Base-by-base conservation (phyloP, 2,797 vertebrate genomes). In the Urophycis tenuis region DNA sequence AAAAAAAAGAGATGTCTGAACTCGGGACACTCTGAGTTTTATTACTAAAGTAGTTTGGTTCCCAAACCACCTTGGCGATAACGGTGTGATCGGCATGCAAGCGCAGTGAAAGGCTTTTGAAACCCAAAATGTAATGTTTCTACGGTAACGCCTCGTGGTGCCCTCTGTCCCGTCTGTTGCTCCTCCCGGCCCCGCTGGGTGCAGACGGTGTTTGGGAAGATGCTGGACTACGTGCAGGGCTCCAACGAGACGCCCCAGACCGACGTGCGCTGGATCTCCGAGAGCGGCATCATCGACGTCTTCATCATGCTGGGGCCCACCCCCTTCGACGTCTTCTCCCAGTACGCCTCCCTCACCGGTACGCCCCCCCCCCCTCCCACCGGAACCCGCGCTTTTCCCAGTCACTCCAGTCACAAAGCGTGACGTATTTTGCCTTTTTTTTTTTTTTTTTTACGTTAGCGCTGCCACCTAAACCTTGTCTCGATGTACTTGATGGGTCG, bases 261-360 rank as follows among this genome's bases (percentile, higher is more conserved):
- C 0, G 95, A 98, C 2, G 93, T 98, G 14, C 96, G 92, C 75
- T 98, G 96, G 96, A 95, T 98, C 87, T 98, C 96, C 0, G 96
- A 98, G 87, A 98, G 95, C 0, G 96, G 96, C 36, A 92, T 98
- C 81, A 93, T 98, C 0, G 96, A 98, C 0, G 94, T 93, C 15
- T 98, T 97, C 79, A 83, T 98, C 34, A 91, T 98, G 88, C 92
- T 96, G 0, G 96, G 96, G 25, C 96, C 96, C 1, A 88, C 91
- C 0, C 91, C 94, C 4, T 85, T 78, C 0, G 94, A 94, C 0
- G 85, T 98, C 67, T 95, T 96, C 71, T 85, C 87, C 78, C 96
- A 98, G 86, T 97, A 98, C 0, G 91, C 95, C 74, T 94, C 94
- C 29, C 94, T 97, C 73, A 96, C 96, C 84, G 95, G 96, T 96